A percentile compares a stretch with the other conserved stretches of the same genome.
Evolutionary conservation across 2,797 vertebrate species (phyloP).

Genomic region (Melanotaenia pygmaea): DNA sequence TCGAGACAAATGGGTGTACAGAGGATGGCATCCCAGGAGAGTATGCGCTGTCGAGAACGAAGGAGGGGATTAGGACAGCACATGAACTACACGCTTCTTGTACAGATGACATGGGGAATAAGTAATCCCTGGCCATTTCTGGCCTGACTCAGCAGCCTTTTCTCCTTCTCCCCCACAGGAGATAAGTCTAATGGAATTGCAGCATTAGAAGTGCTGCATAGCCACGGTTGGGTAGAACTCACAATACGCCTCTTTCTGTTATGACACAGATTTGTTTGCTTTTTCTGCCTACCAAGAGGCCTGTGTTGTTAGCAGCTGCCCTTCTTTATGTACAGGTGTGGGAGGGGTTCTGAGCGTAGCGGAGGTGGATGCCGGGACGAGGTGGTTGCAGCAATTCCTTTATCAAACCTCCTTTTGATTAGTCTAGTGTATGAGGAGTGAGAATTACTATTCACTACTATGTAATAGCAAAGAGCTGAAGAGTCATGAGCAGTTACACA

Average conservation of each 20-base stretch:
- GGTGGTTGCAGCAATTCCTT: slow-evolving; percentile 50
- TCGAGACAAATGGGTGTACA: slow-evolving; percentile 56
- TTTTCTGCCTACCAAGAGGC: slow-evolving; percentile 59
- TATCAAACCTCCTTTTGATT: slow-evolving; percentile 60
- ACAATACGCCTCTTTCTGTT: slow-evolving; percentile 69
- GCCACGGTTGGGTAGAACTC: slow-evolving; percentile 65
- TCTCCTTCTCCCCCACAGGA: slow-evolving; percentile 67
- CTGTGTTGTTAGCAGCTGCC: slow-evolving; percentile 60
- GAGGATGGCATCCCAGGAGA: slow-evolving; percentile 59
- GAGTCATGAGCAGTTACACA: slow-evolving; percentile 82
- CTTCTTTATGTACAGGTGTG: slow-evolving; percentile 58
- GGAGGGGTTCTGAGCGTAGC: slow-evolving; percentile 58
- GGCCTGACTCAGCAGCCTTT: slow-evolving; percentile 78
- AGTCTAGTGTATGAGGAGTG: slow-evolving; percentile 57
- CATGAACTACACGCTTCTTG: slow-evolving; percentile 70
- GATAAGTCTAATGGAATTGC: slow-evolving; percentile 77
- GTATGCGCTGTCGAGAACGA: slow-evolving; percentile 54
- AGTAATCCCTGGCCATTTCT: slow-evolving; percentile 72
- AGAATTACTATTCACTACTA: slow-evolving; percentile 69
- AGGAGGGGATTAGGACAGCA: slow-evolving; percentile 64
- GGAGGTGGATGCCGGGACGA: slow-evolving; percentile 58
- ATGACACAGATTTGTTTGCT: slow-evolving; percentile 74
- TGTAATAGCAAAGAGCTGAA: slow-evolving; percentile 76
- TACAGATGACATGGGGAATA: slow-evolving; percentile 73
- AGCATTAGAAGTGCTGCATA: slow-evolving; percentile 70